phyloP scores from a whole-genome alignment of 2,888 invertebrate species.

The Drosophila recens region DNA sequence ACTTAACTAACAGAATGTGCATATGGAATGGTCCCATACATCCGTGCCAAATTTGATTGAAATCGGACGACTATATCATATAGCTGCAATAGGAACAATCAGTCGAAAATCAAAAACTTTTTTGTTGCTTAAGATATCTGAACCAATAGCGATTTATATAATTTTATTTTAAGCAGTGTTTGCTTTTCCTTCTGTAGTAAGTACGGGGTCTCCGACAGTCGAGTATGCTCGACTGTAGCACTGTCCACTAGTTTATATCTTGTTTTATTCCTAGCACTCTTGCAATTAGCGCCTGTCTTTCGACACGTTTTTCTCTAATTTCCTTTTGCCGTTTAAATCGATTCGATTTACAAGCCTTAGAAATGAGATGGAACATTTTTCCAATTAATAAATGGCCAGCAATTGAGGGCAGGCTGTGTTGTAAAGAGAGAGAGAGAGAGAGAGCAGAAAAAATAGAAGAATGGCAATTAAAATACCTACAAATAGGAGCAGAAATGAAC shows the following conservation, averaged over 20 bases:
- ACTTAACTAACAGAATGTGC: too few species aligned
- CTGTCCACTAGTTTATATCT: neutral
- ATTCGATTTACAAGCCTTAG: conserved; percentile 32
- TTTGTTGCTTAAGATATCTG: too few species aligned
- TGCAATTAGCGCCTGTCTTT: conserved; percentile 49
- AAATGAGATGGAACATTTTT: conserved; percentile 41
- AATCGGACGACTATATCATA: too few species aligned
- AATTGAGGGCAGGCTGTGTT: conserved; percentile 13
- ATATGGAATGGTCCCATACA: too few species aligned
- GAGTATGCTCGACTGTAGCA: too few species aligned
- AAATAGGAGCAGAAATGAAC: conserved; percentile 45
- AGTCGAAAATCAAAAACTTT: too few species aligned
- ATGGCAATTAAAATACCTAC: conserved; percentile 63
- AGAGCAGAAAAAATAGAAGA: conserved; percentile 33
- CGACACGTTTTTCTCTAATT: conserved; percentile 9
- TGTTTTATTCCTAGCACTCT: neutral
- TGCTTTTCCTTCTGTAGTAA: too few species aligned
- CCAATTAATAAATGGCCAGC: conserved; percentile 62
- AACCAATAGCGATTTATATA: too few species aligned
- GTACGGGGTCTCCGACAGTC: too few species aligned
- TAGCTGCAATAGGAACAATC: too few species aligned
- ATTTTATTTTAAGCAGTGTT: too few species aligned
- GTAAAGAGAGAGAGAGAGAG: neutral
- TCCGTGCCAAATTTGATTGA: too few species aligned
- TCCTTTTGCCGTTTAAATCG: conserved; percentile 25